These are phyloP conservation scores for Hermetia illucens DNA, from an alignment of 1,140 invertebrate species.

Conservation along the genomic window DNA sequence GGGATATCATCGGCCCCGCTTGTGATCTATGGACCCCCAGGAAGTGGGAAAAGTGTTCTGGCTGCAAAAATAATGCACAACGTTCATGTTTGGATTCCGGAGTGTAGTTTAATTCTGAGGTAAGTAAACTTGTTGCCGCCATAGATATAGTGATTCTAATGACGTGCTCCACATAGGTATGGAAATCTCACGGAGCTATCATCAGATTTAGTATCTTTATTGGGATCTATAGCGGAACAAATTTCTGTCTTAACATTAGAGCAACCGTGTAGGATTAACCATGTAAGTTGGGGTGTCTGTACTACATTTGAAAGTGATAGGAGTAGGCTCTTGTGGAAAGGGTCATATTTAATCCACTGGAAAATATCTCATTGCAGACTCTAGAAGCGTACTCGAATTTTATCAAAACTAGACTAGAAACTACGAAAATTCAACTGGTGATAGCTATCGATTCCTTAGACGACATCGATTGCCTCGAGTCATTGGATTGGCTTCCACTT, in stretches of 20 bases:
- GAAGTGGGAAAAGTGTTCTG: conserved; percentile 68
- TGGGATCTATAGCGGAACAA: conserved; percentile 28
- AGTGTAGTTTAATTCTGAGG: conserved; percentile 32
- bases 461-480: conserved; percentile 36
- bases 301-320: neutral
- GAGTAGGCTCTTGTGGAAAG: too few relatives aligned
- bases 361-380: conserved; percentile 11
- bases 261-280: conserved; percentile 18
- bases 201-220: conserved; percentile 21
- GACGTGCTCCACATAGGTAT: conserved; percentile 14
- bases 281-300: conserved; percentile 15
- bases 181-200: conserved; percentile 22
- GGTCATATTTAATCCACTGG: neutral
- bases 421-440: conserved; percentile 32
- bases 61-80: conserved; percentile 52
- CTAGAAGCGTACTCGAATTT: conserved; percentile 14
- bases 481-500: conserved; percentile 51
- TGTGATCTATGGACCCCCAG: conserved; percentile 58
- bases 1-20: conserved; percentile 45
- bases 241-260: conserved; percentile 22
- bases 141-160: neutral
- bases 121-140: conserved; percentile 3
- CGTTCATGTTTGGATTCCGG: conserved; percentile 50
- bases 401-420: conserved; percentile 16
- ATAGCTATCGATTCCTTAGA: conserved; percentile 61